phyloP scores from a whole-genome alignment of 2,113 vertebrate genomes.

The Piaya cayana region DNA sequence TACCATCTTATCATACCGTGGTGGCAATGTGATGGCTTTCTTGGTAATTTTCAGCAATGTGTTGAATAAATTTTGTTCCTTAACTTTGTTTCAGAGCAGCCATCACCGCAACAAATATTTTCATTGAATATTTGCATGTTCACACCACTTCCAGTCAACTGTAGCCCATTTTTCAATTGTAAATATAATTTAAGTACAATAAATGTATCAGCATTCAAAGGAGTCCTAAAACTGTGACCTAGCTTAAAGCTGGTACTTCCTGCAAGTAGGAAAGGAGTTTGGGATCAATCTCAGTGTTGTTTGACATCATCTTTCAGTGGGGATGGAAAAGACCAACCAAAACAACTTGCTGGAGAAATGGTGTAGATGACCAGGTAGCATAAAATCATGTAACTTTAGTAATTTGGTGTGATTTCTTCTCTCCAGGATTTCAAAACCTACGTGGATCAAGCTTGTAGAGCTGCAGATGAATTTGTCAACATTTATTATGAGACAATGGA shows the following conservation, averaged over 20 bases:
- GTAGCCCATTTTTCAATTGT: not conserved
- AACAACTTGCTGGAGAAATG: not conserved
- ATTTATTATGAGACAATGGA: conserved; percentile 98
- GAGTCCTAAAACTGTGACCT: not conserved
- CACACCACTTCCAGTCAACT: not conserved
- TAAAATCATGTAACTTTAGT: not conserved
- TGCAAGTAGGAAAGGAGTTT: not conserved
- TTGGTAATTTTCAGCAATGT: not conserved
- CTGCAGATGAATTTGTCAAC: conserved; percentile 94
- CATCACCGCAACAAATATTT: not conserved
- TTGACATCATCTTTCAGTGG: not conserved
- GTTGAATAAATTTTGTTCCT: not conserved
- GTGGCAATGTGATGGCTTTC: not conserved
- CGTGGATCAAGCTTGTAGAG: conserved; percentile 93
- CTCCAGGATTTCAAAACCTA: conserved; percentile 89
- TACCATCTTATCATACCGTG: fast-evolving
- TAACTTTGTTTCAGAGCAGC: not conserved
- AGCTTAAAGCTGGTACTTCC: not conserved
- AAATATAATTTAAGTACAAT: not conserved
- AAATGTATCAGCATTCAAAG: not conserved
- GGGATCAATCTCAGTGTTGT: not conserved
- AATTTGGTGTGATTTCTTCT: not conserved
- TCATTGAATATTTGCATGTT: not conserved
- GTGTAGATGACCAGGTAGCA: not conserved
- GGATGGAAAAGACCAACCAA: not conserved